Conservation (phyloP, 2,797 vertebrate species). For the Tapera naevia region DNA sequence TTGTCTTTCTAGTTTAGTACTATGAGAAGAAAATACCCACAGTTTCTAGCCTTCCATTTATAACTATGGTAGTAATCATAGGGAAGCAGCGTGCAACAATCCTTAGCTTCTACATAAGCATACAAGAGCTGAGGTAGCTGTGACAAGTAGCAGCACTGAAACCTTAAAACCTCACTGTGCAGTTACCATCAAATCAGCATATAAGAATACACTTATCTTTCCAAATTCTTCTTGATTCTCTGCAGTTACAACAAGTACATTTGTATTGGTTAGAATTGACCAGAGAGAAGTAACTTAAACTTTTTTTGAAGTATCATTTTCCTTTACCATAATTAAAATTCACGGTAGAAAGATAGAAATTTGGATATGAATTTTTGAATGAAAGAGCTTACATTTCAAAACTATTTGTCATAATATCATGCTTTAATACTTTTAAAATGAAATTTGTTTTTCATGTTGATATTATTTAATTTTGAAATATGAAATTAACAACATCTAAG, state of each 20-base stretch:
- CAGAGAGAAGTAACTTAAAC: neutral
- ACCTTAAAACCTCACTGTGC: accelerated
- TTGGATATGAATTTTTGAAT: accelerated
- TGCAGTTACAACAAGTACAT: neutral
- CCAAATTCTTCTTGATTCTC: too few relatives aligned
- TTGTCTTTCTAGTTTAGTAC: neutral
- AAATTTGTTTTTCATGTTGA: accelerated
- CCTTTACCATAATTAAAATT: neutral
- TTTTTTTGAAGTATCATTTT: neutral
- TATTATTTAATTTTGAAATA: neutral
- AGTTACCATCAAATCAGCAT: neutral
- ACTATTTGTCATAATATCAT: accelerated
- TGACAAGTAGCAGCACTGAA: neutral
- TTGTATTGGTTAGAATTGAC: neutral
- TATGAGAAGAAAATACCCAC: neutral
- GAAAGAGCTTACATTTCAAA: neutral
- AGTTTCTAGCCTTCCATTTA: neutral
- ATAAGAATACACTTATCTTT: accelerated
- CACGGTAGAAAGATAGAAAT: neutral
- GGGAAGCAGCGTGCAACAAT: neutral
- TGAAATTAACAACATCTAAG: neutral
- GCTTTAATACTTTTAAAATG: neutral
- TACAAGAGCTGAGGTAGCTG: neutral
- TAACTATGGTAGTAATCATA: accelerated
- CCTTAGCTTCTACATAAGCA: neutral